Percentiles rank a stretch among this genome's conserved stretches.
Conservation (phyloP, 2,888 invertebrate species). For the Folsomia manolachei region DNA sequence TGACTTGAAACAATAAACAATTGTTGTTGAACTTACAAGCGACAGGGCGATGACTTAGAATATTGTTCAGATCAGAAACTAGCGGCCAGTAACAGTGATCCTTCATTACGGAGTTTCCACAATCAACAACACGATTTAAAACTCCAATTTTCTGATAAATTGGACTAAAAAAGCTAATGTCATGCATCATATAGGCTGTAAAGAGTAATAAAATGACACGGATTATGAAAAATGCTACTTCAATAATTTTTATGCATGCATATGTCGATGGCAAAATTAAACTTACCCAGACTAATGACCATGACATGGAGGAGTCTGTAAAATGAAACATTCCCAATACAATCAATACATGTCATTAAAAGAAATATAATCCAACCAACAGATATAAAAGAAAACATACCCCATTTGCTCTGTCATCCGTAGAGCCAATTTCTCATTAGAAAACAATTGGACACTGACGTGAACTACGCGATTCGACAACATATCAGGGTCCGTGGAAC, state of each 20-base stretch:
- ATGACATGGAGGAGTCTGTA: conserved; percentile 89
- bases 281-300: conserved; percentile 83
- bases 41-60: conserved; percentile 86
- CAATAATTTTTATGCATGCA: conserved; percentile 58
- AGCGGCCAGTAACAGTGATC: conserved; percentile 98
- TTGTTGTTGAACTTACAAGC: conserved; percentile 73
- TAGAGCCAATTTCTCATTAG: conserved; percentile 84
- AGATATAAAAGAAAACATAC: too few relatives aligned
- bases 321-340: too few relatives aligned
- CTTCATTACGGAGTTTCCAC: conserved; percentile 87
- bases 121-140: conserved; percentile 88
- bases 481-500: conserved; percentile 81
- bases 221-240: not conserved
- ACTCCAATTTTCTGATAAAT: conserved; percentile 74
- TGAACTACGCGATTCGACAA: conserved; percentile 94
- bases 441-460: conserved; percentile 93
- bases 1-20: too few relatives aligned
- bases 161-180: conserved; percentile 81
- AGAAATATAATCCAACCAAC: too few relatives aligned
- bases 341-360: too few relatives aligned
- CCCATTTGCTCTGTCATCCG: conserved; percentile 86
- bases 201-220: not conserved
- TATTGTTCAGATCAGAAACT: conserved; percentile 94
- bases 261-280: too few relatives aligned
- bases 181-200: conserved; percentile 68